Evolutionary conservation across 30 jellyfish, hydroid and myxozoan species (phyloP), one percentile per base, ranked within the genome.

Genomic region (Catostylus mosaicus): DNA sequence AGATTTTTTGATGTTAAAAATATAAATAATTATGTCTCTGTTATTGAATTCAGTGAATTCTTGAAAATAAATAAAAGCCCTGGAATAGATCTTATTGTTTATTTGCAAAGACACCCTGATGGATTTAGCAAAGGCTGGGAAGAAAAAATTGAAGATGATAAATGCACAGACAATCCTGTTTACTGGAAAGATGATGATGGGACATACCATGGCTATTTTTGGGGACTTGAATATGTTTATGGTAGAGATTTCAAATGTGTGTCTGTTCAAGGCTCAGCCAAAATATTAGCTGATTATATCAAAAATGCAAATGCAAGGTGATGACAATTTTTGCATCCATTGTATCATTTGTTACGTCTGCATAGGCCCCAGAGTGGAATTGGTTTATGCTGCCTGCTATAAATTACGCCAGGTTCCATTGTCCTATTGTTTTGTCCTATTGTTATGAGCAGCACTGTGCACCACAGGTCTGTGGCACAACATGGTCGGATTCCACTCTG

Each of bases 101-200:
- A 94, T 77, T 67, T 94, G 57, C 99, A 94, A 77, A 77, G 99
- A 43, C 97, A 94, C 36, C 93, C 95, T 14, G 99, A 94, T 69
- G 92, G 89, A 7, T 94, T 82, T 71, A 88, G 86, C 51, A 85
- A 81, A 37, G 99, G 99, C 16, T 94, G 95, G 92, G 96, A 82
- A 36, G 97, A 94, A 51, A 80, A 88, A 67, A 77, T 72, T 4
- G 99, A 94, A 62, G 84, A 73, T 6, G 96, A 54, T n/a, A 48
- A 67, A 18, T 94, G 99, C 85, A 71, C 73, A 67, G 85, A 75
- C 60, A 63, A 59, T 0, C 88, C 90, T 10, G 92, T 64, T 31
- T 94, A 88, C 51, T 57, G 91, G 83, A 78, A 84, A 71, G 89
- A 84, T 31, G 89, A 69, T 24, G 87, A 74, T 19, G 87, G 90